These are phyloP conservation scores for Lynx canadensis DNA, from an alignment of 2,113 vertebrate species.

Conservation along the genomic window DNA sequence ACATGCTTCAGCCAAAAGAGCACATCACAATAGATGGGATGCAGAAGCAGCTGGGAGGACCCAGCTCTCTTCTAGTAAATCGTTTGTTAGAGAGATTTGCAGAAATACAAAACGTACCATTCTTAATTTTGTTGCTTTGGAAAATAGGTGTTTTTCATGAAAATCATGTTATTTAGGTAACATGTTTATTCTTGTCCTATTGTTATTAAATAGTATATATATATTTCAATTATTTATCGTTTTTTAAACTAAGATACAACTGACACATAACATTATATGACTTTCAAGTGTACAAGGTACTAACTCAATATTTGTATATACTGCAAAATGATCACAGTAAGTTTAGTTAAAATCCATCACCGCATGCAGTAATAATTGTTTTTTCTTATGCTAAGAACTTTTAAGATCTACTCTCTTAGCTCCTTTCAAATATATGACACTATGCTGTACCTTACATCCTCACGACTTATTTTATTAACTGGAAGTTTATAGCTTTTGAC, in stretches of 20 bases:
- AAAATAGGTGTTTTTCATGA: constrained; percentile 18
- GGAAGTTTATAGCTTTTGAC: background rate
- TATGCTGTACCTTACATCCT: no score
- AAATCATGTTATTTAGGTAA: background rate
- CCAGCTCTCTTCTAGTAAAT: background rate
- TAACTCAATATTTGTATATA: background rate
- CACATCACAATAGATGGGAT: background rate
- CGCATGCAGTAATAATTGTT: background rate
- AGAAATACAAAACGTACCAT: background rate
- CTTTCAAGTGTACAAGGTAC: background rate
- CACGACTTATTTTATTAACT: background rate
- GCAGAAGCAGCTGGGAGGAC: background rate
- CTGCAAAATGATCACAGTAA: background rate
- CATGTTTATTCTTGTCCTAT: background rate
- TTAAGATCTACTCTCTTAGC: background rate
- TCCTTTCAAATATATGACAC: background rate
- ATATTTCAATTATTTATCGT: background rate
- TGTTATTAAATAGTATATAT: background rate
- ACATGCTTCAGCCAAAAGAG: background rate
- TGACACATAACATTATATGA: background rate
- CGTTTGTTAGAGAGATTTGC: background rate
- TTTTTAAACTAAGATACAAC: background rate
- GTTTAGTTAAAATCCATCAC: background rate
- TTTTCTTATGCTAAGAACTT: background rate
- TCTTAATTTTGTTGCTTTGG: background rate